These are phyloP conservation scores for Pinna nobilis DNA, from an alignment of 1,140 invertebrate genomes.

Conservation along the genomic window DNA sequence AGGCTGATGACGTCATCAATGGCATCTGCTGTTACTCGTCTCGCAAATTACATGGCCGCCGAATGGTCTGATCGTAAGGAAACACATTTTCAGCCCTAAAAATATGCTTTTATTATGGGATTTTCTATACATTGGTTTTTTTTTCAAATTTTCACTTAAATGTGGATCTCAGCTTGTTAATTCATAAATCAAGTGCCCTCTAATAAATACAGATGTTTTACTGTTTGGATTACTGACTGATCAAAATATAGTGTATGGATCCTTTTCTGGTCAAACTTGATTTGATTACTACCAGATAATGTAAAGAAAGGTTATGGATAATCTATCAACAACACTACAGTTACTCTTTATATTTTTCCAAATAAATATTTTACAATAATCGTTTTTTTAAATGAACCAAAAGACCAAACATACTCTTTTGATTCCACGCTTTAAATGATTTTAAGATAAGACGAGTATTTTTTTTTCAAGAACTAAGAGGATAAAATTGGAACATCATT, in stretches of 20 bases:
- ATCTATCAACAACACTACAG: too few species aligned
- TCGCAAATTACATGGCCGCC: slow-evolving; percentile 27
- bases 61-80: slow-evolving; percentile 43
- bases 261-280: too few species aligned
- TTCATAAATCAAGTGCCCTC: neutral
- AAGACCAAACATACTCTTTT: too few species aligned
- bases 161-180: too few species aligned
- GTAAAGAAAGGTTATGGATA: too few species aligned
- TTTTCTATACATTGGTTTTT: neutral
- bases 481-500: neutral
- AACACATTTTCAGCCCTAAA: neutral
- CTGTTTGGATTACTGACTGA: neutral
- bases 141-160: too few species aligned
- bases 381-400: too few species aligned
- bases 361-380: too few species aligned
- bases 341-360: too few species aligned
- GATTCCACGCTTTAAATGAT: too few species aligned
- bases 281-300: too few species aligned
- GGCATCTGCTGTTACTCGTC: slow-evolving; percentile 20
- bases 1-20: slow-evolving; percentile 35
- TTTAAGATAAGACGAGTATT: too few species aligned
- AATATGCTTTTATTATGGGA: neutral
- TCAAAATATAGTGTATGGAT: neutral
- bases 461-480: neutral
- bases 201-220: neutral